phyloP scores from a whole-genome alignment of 2,888 invertebrate species.

The Nomada flava region DNA sequence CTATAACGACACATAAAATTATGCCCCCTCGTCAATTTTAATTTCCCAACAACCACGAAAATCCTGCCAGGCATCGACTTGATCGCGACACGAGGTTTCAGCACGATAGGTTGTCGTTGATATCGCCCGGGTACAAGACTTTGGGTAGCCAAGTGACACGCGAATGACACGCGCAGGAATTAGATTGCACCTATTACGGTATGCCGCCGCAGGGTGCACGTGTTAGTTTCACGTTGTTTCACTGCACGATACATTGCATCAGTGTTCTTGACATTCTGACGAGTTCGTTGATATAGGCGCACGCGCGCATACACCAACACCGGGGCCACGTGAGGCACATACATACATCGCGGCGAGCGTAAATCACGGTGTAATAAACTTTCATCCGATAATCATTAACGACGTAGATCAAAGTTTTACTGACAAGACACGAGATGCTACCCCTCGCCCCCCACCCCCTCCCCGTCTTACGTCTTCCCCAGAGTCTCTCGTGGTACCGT shows the following conservation, averaged over 20 bases:
- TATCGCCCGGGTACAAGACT: conserved; percentile 32
- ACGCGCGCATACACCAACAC: too few species aligned
- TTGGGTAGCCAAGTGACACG: conserved; percentile 41
- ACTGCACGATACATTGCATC: conserved; percentile 51
- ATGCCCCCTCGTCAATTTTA: too few species aligned
- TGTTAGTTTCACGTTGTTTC: conserved; percentile 59
- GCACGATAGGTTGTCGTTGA: not conserved
- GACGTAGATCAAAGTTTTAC: conserved; percentile 63
- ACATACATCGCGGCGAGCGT: conserved; percentile 28
- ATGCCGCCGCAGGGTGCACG: conserved; percentile 47
- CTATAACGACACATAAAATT: too few species aligned
- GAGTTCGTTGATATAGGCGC: conserved; percentile 34
- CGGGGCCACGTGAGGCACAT: conserved; percentile 2
- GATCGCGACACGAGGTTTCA: not conserved
- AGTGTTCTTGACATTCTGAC: conserved; percentile 52
- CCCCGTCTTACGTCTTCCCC: not conserved
- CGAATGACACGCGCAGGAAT: conserved; percentile 61
- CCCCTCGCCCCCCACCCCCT: not conserved
- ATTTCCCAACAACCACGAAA: not conserved
- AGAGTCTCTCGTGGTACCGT: conserved; percentile 49
- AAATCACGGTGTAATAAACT: conserved; percentile 57
- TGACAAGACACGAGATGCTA: conserved; percentile 40
- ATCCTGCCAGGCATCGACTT: not conserved
- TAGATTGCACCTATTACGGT: conserved; percentile 62
- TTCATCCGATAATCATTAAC: conserved; percentile 63